Evolutionary conservation across 1,140 invertebrate species (phyloP).

Genomic region (Tribolium madens): DNA sequence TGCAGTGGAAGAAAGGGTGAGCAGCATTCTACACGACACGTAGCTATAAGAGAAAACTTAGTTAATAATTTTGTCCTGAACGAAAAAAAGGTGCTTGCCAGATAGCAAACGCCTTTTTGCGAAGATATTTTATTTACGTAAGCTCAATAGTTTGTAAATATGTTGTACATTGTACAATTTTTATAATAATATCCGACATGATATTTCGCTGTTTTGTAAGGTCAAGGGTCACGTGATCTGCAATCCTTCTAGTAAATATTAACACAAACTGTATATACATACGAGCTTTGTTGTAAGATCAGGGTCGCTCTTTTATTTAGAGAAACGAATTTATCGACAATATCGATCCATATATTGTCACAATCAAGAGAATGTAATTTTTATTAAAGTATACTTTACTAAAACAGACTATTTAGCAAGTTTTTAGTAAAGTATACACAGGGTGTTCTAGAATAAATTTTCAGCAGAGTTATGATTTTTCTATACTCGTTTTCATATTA

Average conservation of each 20-base stretch:
- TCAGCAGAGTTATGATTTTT: too few species aligned
- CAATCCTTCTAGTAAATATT: constrained; percentile 3
- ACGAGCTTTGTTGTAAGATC: constrained; percentile 37
- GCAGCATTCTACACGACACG: constrained; percentile 68
- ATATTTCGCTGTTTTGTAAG: background rate
- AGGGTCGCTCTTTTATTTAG: constrained; percentile 35
- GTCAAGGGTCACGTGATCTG: constrained; percentile 11
- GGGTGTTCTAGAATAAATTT: too few species aligned
- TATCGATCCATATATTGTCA: constrained; percentile 49
- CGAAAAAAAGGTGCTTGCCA: background rate
- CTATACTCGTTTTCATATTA: too few species aligned
- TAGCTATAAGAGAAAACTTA: constrained; percentile 60
- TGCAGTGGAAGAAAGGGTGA: constrained; percentile 89
- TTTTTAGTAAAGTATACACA: background rate
- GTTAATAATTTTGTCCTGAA: background rate
- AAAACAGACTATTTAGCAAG: background rate
- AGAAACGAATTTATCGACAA: constrained; percentile 61
- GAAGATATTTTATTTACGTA: too few species aligned
- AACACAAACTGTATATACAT: background rate
- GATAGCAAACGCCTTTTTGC: too few species aligned
- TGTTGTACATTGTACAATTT: constrained; percentile 17
- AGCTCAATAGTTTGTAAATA: constrained; percentile 29
- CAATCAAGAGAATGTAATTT: constrained; percentile 41
- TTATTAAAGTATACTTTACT: constrained; percentile 6
- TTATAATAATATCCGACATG: constrained; percentile 23